phyloP scores from a whole-genome alignment of 2,797 vertebrate genomes.

The Pipistrellus pipistrellus region DNA sequence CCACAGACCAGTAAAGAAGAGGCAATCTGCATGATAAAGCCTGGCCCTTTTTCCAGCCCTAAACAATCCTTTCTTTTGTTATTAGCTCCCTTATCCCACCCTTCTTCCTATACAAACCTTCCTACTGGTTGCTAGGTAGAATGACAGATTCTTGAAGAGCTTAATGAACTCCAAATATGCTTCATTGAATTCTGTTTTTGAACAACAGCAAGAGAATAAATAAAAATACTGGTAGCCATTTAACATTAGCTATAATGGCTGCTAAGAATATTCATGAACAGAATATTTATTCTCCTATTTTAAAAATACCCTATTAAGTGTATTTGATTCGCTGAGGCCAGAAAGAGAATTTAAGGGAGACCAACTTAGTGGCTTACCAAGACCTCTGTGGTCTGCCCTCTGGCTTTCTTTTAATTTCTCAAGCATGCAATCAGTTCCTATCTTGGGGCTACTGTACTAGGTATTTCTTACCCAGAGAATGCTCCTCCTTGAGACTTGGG shows the following conservation, averaged over 20 bases:
- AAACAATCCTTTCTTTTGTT: neutral
- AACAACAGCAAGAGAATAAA: neutral
- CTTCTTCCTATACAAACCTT: neutral
- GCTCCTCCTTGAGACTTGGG: neutral
- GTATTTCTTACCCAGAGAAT: neutral
- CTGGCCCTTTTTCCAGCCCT: neutral
- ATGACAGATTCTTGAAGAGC: neutral
- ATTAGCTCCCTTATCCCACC: neutral
- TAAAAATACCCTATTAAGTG: neutral
- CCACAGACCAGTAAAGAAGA: neutral
- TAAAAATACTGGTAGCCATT: neutral
- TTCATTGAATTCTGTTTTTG: neutral
- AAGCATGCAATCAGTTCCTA: neutral
- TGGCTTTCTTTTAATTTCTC: conserved; percentile 4
- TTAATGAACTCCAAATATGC: neutral
- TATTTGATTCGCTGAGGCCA: neutral
- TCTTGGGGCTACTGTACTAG: neutral
- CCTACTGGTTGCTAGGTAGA: neutral
- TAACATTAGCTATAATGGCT: neutral
- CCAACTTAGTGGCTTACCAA: neutral
- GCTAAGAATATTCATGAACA: neutral
- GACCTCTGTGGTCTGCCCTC: neutral
- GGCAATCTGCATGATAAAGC: neutral
- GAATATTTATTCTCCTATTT: neutral
- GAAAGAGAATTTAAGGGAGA: neutral